phyloP scores from a whole-genome alignment of 2,797 vertebrate genomes.

The Buceros bicornis region DNA sequence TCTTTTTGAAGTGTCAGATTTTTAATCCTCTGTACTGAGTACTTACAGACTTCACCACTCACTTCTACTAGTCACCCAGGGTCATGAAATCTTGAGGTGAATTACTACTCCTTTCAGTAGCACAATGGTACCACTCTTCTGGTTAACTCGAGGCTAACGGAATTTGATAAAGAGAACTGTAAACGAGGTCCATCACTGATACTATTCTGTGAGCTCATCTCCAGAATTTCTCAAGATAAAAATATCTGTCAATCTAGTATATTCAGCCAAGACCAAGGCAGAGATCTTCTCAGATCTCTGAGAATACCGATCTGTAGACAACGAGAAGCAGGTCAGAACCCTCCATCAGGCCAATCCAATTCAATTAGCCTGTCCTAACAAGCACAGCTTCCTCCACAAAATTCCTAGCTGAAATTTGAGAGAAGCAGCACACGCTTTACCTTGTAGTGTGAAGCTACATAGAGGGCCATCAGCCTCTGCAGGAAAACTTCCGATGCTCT shows the following conservation, averaged over 20 bases:
- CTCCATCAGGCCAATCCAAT: neutral
- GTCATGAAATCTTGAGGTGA: neutral
- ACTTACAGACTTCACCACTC: neutral
- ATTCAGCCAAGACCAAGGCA: neutral
- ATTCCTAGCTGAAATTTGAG: neutral
- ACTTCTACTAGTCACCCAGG: neutral
- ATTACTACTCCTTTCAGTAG: neutral
- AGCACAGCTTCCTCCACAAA: neutral
- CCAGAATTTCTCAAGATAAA: neutral
- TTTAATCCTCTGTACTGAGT: neutral
- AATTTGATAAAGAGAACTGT: neutral
- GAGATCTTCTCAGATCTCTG: neutral
- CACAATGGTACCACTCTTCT: neutral
- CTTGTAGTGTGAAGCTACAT: constrained; percentile 98
- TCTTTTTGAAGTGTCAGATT: neutral
- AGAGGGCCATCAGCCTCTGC: constrained; percentile 95
- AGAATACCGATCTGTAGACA: neutral
- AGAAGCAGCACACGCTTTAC: constrained; percentile 68
- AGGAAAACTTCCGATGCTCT: constrained; percentile 96
- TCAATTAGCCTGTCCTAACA: neutral
- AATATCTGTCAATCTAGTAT: neutral
- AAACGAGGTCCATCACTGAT: neutral
- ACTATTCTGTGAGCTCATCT: neutral
- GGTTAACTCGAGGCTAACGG: neutral
- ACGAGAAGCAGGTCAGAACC: neutral